Evolutionary conservation across 2,113 vertebrate genomes (phyloP).

Genomic region (Oryzias melastigma): DNA sequence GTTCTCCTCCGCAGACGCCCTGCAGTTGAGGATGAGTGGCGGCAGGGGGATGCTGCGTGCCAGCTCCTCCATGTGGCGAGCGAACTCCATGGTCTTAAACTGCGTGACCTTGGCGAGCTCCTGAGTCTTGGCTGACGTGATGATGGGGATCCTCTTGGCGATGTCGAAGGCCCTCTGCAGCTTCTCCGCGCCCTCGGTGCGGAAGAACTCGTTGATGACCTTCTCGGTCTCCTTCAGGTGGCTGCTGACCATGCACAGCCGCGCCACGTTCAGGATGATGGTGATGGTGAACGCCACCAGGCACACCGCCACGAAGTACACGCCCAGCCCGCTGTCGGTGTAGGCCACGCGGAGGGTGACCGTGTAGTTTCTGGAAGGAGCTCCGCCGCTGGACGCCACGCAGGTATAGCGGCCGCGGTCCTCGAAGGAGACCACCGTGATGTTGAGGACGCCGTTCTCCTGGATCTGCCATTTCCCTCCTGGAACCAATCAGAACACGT

Average conservation of each 20-base stretch:
- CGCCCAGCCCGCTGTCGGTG: conserved; percentile 86
- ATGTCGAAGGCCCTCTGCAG: conserved; percentile 95
- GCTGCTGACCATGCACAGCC: conserved; percentile 92
- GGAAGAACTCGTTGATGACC: conserved; percentile 96
- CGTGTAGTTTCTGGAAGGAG: conserved; percentile 75
- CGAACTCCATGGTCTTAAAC: conserved; percentile 94
- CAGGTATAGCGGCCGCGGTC: conserved; percentile 93
- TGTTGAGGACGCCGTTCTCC: conserved; percentile 81
- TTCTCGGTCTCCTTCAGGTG: conserved; percentile 92
- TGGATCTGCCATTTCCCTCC: conserved; percentile 83
- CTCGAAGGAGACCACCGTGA: conserved; percentile 83
- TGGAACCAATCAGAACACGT: conserved; percentile 45
- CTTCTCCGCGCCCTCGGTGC: conserved; percentile 91
- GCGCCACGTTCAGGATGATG: conserved; percentile 88
- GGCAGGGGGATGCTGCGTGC: conserved; percentile 93
- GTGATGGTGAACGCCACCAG: conserved; percentile 88
- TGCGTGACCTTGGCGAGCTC: conserved; percentile 91
- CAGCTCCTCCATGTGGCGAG: conserved; percentile 92
- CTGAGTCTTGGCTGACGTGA: conserved; percentile 89
- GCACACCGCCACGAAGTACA: conserved; percentile 91
- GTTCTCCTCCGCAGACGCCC: conserved; percentile 78
- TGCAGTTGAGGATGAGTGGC: conserved; percentile 89
- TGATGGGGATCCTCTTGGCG: conserved; percentile 92
- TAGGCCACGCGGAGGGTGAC: conserved; percentile 87
- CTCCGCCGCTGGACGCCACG: conserved; percentile 29